Conservation (phyloP, 2,113 vertebrate genomes). For the Rostratula benghalensis region DNA sequence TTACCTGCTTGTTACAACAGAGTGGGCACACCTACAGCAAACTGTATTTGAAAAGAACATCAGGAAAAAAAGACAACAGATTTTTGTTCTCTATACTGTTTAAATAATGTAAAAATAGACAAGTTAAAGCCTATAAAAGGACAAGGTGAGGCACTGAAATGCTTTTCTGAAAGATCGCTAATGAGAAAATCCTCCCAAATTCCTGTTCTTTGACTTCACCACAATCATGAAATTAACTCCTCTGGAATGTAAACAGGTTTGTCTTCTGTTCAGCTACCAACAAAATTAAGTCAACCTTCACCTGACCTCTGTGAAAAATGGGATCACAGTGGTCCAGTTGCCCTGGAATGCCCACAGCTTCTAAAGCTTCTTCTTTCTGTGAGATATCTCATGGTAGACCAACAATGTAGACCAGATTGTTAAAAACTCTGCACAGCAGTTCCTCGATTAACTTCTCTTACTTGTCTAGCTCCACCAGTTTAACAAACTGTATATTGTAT, state of each 20-base stretch:
- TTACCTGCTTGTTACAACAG: neutral
- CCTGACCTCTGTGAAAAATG: neutral
- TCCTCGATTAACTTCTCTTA: neutral
- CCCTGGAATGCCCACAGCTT: neutral
- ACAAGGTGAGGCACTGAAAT: neutral
- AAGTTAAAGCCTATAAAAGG: neutral
- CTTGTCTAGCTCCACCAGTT: neutral
- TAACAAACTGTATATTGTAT: neutral
- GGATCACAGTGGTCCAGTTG: neutral
- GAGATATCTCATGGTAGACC: neutral
- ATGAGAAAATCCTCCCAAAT: neutral
- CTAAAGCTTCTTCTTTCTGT: neutral
- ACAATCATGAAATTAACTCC: neutral
- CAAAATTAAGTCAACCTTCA: neutral
- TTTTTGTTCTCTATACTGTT: neutral
- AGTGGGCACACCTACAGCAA: neutral
- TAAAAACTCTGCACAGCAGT: neutral
- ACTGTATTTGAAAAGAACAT: neutral
- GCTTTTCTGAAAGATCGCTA: neutral
- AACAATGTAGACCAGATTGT: neutral
- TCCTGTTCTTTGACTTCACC: conserved; percentile 24
- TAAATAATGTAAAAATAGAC: neutral
- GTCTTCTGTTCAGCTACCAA: neutral
- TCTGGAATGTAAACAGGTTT: conserved; percentile 42
- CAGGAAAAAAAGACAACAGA: neutral